Evolutionary conservation across 1,140 invertebrate genomes (phyloP), one percentile per base, ranked within the genome.

Genomic region (Drosophila grimshawi): DNA sequence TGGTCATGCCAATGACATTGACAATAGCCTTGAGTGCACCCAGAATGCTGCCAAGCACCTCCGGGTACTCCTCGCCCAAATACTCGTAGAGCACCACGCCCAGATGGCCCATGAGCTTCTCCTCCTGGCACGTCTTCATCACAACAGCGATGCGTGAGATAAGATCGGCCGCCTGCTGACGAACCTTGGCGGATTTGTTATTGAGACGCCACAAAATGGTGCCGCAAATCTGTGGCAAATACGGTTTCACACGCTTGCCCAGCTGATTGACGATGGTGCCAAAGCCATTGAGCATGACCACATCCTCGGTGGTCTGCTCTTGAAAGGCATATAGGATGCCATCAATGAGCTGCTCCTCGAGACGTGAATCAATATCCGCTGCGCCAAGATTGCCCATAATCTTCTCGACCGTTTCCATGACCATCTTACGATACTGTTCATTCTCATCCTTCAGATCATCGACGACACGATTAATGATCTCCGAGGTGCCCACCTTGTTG

Each of bases 361-460:
- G 93, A 46, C 98, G 94, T 0, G 98, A 98, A 93, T 99, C 99
- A 53, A 99, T 99, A 92, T 99, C 99, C 0, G 98, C 97, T 0
- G 98, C 98, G 39, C 99, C 99, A 19, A 99, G 94, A 93, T 99
- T 98, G 4, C 97, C 97, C 95, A 99, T 98, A 65, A 99, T 97
- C 93, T 99, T 99, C 92, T 99, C 99, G 73, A 99, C 99, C 0
- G 98, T 99, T 93, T 99, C 99, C 98, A 99, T 99, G 0, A 99
- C 99, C 99, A 99, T 99, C 94, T 99, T 99, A 70, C 99, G 95
- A 93, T 99, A 99, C 88, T 99, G 98, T 93, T 99, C 99, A 93
- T 99, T 99, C 93, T 99, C 99, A 93, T 99, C 99, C 93, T 99
- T 99, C 37, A 99, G 93, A 93, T 99, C 99, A 90, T 99, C 99